Evolutionary conservation across 2,888 invertebrate species (phyloP), one percentile per base, ranked within the genome.

Genomic region (Graphium colonna): DNA sequence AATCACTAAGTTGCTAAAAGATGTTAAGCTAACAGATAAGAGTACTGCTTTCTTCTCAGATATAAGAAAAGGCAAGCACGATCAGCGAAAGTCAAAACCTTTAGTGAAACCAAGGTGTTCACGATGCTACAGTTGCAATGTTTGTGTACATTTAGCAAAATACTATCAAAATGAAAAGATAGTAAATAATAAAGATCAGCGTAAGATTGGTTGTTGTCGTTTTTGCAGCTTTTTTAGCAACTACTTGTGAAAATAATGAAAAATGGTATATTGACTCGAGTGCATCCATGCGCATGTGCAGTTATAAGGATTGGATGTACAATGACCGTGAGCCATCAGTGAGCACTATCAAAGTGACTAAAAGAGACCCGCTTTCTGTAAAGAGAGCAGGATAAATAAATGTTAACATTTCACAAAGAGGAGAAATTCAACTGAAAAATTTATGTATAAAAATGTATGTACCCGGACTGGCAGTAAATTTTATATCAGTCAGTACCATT

Each of bases 21-120:
- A 48, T 39, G 28, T 48, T 4, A 33, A 12, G 12, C 3, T 9
- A 5, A 9, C 3, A 33, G 9, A 33, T 33, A 5, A 3, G 8
- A 33, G n/a, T 9, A 33, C 3, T 10, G 33, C 33, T 9, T 33
- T 33, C 8, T 33, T 5, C n/a, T 33, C 33, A 2, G 8, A 33
- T n/a, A 7, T 8, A 28, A 5, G n/a, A 9, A 33, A 33, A 9
- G n/a, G 8, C 3, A 33, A 33, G 33, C 3, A 33, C 8, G 10
- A 33, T 5, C n/a, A 9, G n/a, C 33, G 8, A 33, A 33, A 33
- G 10, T 76, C 82, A 81, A 78, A 82, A 82, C 80, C 81, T 77
- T 60, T 61, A 62, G 64, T 64, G 57, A 60, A 60, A 59, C 57
- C 59, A 57, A 55, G 50, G 45, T 45, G 50, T 33, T 40, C 45